Evolutionary conservation across 2,113 vertebrate species (phyloP).

Genomic region (Deroptyus accipitrinus): DNA sequence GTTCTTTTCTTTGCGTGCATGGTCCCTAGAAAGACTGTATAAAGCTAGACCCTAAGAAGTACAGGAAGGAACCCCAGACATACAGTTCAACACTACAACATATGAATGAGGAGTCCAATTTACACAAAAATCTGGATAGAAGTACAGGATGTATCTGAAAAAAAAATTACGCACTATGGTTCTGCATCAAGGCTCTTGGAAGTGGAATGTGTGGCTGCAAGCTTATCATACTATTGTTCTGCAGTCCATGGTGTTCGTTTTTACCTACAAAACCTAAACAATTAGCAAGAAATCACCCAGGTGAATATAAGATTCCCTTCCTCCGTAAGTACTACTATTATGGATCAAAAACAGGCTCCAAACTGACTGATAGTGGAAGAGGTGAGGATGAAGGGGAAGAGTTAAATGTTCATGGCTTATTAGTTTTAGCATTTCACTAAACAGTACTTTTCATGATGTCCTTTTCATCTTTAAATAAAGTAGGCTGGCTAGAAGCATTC

Average conservation of each 20-base stretch:
- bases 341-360: rapidly evolving
- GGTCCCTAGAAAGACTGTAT: neutral
- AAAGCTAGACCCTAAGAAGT: neutral
- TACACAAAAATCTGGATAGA: neutral
- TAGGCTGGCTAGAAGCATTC: neutral
- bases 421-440: neutral
- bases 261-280: neutral
- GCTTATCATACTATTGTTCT: neutral
- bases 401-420: neutral
- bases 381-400: neutral
- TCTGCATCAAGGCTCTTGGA: neutral
- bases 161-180: neutral
- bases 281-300: neutral
- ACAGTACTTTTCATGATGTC: neutral
- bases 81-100: neutral
- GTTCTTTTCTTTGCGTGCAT: neutral
- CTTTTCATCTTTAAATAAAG: neutral
- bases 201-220: neutral
- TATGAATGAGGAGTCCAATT: neutral
- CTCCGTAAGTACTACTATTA: neutral
- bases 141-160: neutral
- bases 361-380: neutral
- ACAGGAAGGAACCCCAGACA: neutral
- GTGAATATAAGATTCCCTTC: neutral
- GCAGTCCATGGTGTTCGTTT: neutral